phyloP scores from a whole-genome alignment of 2,797 vertebrate genomes.

The Polyboroides typus region DNA sequence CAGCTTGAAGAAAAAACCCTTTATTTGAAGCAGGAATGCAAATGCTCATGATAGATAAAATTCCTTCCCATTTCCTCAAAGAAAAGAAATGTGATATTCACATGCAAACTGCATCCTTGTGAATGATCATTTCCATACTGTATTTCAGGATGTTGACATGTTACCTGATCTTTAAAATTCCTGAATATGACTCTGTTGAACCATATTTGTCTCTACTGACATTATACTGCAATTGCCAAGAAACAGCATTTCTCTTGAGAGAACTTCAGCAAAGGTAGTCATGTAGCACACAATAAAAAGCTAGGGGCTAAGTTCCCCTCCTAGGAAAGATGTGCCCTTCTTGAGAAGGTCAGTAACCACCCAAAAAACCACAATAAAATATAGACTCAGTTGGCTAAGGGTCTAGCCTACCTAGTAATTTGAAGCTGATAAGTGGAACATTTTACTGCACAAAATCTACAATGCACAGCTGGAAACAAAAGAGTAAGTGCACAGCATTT shows the following conservation, averaged over 20 bases:
- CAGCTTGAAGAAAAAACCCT: background rate
- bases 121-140: background rate
- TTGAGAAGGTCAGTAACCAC: background rate
- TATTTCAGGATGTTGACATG: background rate
- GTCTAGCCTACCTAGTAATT: background rate
- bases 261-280: background rate
- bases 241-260: background rate
- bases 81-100: background rate
- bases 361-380: background rate
- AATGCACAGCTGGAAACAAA: slow-evolving; percentile 35
- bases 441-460: slow-evolving; percentile 4
- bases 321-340: background rate
- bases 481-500: background rate
- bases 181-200: background rate
- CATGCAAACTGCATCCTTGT: background rate
- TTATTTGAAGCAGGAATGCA: background rate
- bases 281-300: background rate
- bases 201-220: background rate
- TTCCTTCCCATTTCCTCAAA: background rate
- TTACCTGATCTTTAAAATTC: background rate
- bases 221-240: background rate
- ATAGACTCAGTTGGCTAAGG: background rate
- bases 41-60: background rate
- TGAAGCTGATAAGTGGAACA: background rate
- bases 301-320: background rate